phyloP scores from a whole-genome alignment of 2,888 invertebrate genomes.

The Apocheima hispidaria region DNA sequence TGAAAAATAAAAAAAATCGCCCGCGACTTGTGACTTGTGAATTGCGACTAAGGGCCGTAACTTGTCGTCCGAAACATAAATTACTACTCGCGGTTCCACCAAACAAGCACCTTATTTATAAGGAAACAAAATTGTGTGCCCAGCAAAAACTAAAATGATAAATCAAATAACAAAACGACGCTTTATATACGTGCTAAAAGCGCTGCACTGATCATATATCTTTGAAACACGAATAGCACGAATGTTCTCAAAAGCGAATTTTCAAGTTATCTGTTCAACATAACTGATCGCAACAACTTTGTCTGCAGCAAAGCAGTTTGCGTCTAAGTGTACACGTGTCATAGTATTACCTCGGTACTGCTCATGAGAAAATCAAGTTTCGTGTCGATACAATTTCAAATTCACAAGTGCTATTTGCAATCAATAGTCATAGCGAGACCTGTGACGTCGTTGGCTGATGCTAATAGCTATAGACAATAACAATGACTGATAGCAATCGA shows the following conservation, averaged over 20 bases:
- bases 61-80: too few relatives aligned
- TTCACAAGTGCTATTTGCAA: constrained; percentile 18
- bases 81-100: too few relatives aligned
- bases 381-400: constrained; percentile 12
- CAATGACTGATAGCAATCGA: too few relatives aligned
- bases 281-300: constrained; percentile 3
- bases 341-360: not conserved
- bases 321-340: not conserved
- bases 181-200: too few relatives aligned
- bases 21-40: too few relatives aligned
- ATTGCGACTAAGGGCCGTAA: too few relatives aligned
- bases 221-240: not conserved
- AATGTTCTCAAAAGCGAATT: not conserved
- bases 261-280: constrained; percentile 1
- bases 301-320: constrained; percentile 6
- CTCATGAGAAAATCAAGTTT: constrained; percentile 20
- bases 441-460: constrained; percentile 8
- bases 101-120: too few relatives aligned
- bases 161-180: too few relatives aligned
- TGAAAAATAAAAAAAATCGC: too few relatives aligned
- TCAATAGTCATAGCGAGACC: constrained; percentile 6
- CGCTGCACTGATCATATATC: not conserved
- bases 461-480: too few relatives aligned
- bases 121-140: too few relatives aligned
- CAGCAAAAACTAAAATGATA: too few relatives aligned